phyloP scores from a whole-genome alignment of 2,113 vertebrate genomes.

The Neogobius melanostomus region DNA sequence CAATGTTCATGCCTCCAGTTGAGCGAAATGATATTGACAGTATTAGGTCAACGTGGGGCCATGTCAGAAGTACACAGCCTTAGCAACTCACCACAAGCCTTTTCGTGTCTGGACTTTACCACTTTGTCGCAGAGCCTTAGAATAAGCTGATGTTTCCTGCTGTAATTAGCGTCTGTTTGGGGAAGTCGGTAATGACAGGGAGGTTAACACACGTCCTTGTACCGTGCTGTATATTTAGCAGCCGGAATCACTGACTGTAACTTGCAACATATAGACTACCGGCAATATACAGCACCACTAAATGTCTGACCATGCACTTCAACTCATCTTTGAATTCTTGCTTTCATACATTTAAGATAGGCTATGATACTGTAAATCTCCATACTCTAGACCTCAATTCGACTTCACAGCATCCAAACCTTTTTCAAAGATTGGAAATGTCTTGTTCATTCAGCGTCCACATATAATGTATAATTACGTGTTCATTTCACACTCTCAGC shows the following conservation, averaged over 20 bases:
- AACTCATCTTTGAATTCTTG: neutral
- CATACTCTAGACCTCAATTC: neutral
- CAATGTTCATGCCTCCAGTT: slow-evolving; percentile 21
- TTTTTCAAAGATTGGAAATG: neutral
- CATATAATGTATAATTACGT: neutral
- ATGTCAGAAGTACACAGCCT: slow-evolving; percentile 36
- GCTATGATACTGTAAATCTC: neutral
- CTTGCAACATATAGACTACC: slow-evolving; percentile 19
- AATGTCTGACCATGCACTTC: neutral
- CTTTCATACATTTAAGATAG: neutral
- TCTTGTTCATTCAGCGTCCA: neutral
- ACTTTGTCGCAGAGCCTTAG: slow-evolving; percentile 55
- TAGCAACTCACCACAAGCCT: slow-evolving; percentile 13
- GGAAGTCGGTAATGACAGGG: slow-evolving; percentile 34
- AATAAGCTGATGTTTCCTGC: slow-evolving; percentile 54
- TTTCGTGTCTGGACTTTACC: slow-evolving; percentile 19
- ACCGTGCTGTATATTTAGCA: slow-evolving; percentile 25
- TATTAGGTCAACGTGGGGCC: slow-evolving; percentile 48
- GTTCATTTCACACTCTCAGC: neutral
- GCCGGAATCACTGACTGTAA: slow-evolving; percentile 3
- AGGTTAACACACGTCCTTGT: slow-evolving; percentile 47
- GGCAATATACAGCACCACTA: neutral
- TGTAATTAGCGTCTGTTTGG: slow-evolving; percentile 59
- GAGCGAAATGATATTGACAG: slow-evolving; percentile 44
- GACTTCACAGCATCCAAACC: slow-evolving; percentile 16